phyloP scores from a whole-genome alignment of 1,140 invertebrate genomes.

The Drosophila bocki region DNA sequence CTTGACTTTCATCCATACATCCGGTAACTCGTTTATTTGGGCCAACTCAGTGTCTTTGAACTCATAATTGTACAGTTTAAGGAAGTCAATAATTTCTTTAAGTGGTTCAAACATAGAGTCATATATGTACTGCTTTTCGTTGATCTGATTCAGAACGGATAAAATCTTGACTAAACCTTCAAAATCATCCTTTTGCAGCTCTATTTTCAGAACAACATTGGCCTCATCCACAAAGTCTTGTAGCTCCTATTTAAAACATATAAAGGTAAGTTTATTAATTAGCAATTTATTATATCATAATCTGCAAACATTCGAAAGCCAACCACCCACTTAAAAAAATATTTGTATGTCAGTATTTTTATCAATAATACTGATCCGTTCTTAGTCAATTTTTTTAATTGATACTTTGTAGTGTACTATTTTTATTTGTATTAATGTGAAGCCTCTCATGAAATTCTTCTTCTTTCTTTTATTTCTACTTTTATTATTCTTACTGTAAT shows the following conservation, averaged over 20 bases:
- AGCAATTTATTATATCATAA: neutral
- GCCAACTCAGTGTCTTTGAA: constrained; percentile 89
- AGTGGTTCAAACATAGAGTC: constrained; percentile 93
- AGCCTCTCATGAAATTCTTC: no score
- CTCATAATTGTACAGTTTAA: constrained; percentile 91
- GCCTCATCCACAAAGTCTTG: constrained; percentile 88
- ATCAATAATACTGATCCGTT: no score
- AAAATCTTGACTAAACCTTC: constrained; percentile 87
- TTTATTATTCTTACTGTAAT: no score
- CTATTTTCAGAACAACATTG: constrained; percentile 86
- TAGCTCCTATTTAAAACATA: constrained; percentile 85
- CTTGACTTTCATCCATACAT: constrained; percentile 95
- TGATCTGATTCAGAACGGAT: constrained; percentile 87
- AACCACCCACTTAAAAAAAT: neutral
- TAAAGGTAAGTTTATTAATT: neutral
- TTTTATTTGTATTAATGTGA: no score
- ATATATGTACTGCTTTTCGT: constrained; percentile 87
- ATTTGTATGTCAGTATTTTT: no score
- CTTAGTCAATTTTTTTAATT: no score
- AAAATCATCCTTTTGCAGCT: constrained; percentile 89
- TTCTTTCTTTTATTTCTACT: no score
- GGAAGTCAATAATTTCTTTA: constrained; percentile 90
- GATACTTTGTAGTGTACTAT: no score
- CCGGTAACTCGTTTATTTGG: constrained; percentile 91
- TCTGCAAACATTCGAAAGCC: neutral